Evolutionary conservation across 2,888 invertebrate genomes (phyloP).

Genomic region (Lasioglossum morio): DNA sequence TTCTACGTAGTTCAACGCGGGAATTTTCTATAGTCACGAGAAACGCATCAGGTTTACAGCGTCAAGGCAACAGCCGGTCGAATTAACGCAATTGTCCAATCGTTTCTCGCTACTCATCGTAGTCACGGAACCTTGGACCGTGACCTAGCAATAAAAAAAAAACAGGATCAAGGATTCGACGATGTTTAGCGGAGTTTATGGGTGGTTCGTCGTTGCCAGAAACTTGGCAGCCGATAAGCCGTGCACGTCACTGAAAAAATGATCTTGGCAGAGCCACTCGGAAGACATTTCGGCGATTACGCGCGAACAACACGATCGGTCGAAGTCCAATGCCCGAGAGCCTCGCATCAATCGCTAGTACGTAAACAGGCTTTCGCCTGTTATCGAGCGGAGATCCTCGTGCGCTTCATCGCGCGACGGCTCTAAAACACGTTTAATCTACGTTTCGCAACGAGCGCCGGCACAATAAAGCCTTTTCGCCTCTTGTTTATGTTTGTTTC

Average conservation of each 20-base stretch:
- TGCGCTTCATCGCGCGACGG: too few species aligned
- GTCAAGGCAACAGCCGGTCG: background rate
- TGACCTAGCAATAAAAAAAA: too few species aligned
- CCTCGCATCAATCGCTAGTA: constrained; percentile 19
- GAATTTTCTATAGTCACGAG: background rate
- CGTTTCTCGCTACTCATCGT: background rate
- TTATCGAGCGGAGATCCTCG: background rate
- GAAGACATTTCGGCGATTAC: constrained; percentile 33
- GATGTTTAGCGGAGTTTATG: background rate
- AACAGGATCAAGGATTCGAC: constrained; percentile 6
- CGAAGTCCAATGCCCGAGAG: constrained; percentile 48
- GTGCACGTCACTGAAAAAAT: constrained; percentile 20
- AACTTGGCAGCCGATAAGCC: constrained; percentile 26
- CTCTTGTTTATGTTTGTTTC: background rate
- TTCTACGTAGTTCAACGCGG: background rate
- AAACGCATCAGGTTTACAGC: background rate
- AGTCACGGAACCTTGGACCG: background rate
- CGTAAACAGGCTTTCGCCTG: constrained; percentile 28
- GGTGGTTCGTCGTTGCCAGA: background rate
- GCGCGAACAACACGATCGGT: constrained; percentile 9
- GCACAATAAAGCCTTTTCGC: background rate
- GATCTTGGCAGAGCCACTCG: constrained; percentile 37
- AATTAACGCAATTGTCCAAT: background rate
- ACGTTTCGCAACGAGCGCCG: constrained; percentile 1
- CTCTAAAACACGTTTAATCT: background rate